A percentile compares a stretch with the other conserved stretches of the same genome.
Evolutionary conservation across 2,888 invertebrate genomes (phyloP).

Genomic region (Drosophila rellima): DNA sequence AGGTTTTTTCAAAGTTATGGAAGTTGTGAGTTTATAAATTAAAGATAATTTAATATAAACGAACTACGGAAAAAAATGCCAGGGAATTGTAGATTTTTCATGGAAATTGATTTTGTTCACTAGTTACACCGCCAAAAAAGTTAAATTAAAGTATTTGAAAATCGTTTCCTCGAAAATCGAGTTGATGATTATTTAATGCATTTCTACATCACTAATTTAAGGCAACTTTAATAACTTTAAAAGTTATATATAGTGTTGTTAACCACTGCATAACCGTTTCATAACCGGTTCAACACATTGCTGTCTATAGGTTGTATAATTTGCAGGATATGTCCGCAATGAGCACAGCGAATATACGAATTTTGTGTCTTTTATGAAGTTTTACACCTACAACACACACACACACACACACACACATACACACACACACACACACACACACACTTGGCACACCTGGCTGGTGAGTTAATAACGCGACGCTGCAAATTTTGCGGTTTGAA

Average conservation of each 20-base stretch:
- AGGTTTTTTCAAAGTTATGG: too few relatives aligned
- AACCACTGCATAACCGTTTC: not conserved
- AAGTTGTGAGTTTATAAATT: too few relatives aligned
- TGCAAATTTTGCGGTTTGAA: slow-evolving; percentile 72
- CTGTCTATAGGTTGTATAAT: not conserved
- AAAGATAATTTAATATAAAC: too few relatives aligned
- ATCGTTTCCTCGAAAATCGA: too few relatives aligned
- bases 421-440: slow-evolving; percentile 17
- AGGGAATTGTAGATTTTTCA: too few relatives aligned
- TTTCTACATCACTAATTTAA: too few relatives aligned
- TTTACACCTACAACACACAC: slow-evolving; percentile 26
- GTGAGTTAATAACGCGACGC: slow-evolving; percentile 67
- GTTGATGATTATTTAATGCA: too few relatives aligned
- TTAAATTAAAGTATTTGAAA: too few relatives aligned
- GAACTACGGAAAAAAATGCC: too few relatives aligned
- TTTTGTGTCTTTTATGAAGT: slow-evolving; percentile 48
- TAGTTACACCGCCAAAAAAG: too few relatives aligned
- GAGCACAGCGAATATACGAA: slow-evolving; percentile 5
- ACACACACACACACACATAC: slow-evolving; percentile 14
- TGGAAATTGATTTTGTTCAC: too few relatives aligned
- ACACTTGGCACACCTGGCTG: slow-evolving; percentile 35
- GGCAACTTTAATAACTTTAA: not conserved
- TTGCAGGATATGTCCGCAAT: slow-evolving; percentile 20
- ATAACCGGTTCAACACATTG: not conserved
- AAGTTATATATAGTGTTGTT: not conserved